Evolutionary conservation across 1,140 invertebrate species (phyloP).

Genomic region (Orchestia grillus): DNA sequence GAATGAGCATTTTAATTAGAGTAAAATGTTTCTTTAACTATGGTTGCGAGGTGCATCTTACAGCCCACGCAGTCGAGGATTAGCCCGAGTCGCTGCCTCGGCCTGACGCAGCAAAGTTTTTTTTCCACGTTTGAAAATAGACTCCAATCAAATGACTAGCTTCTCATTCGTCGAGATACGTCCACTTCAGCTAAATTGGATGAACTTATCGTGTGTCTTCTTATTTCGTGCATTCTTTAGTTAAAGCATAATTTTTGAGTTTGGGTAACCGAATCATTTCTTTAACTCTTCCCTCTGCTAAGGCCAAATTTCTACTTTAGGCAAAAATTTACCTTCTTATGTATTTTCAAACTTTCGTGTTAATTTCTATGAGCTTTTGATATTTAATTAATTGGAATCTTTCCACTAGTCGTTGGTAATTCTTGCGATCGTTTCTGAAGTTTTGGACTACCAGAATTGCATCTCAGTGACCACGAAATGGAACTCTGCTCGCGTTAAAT

Average conservation of each 20-base stretch:
- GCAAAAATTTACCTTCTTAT: background rate
- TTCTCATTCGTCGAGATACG: background rate
- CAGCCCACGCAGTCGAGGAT: background rate
- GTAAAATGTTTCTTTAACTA: background rate
- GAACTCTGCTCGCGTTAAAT: no score
- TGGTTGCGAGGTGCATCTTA: background rate
- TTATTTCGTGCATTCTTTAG: background rate
- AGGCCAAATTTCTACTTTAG: background rate
- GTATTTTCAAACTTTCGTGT: background rate
- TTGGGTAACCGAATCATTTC: background rate
- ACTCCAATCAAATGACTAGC: background rate
- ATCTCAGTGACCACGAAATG: no score
- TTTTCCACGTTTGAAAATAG: background rate
- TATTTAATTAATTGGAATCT: no score
- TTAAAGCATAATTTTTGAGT: background rate
- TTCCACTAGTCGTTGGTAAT: no score
- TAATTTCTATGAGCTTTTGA: no score
- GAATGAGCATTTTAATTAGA: background rate
- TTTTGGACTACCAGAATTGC: no score
- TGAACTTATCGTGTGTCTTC: background rate
- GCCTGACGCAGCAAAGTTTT: background rate
- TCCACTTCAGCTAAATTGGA: background rate
- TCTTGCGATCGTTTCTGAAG: no score
- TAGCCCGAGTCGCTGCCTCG: background rate
- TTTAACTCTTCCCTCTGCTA: background rate